Evolutionary conservation across 1,140 invertebrate genomes (phyloP).

Genomic region (Neodiprion lecontei): DNA sequence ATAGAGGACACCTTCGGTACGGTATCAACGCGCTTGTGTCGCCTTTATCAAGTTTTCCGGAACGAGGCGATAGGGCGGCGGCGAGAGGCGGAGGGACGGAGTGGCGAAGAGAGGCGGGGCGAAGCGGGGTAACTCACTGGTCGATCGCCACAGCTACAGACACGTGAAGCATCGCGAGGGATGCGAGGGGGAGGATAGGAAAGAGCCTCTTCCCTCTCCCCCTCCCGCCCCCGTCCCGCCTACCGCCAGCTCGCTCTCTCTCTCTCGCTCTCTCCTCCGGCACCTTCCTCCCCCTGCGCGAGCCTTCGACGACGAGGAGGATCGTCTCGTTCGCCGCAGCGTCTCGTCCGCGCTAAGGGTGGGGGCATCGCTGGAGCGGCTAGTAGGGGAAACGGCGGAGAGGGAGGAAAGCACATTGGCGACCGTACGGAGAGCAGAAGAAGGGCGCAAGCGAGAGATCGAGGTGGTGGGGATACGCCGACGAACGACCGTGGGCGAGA

Average conservation of each 20-base stretch:
- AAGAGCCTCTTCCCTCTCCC: constrained; percentile 15
- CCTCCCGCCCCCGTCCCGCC: constrained; percentile 7
- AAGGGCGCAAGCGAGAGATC: constrained; percentile 11
- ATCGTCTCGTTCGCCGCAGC: background rate
- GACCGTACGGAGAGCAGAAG: constrained; percentile 6
- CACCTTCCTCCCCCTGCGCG: background rate
- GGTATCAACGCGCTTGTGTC: constrained; percentile 10
- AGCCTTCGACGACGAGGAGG: background rate
- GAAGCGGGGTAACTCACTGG: constrained; percentile 5
- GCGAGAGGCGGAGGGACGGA: constrained; percentile 13
- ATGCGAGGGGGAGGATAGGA: constrained; percentile 21
- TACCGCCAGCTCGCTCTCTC: constrained; percentile 7
- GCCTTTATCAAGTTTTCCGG: constrained; percentile 27
- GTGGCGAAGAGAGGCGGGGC: constrained; percentile 11
- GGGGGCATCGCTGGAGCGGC: background rate
- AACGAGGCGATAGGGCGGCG: constrained; percentile 18
- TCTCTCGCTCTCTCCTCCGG: constrained; percentile 8
- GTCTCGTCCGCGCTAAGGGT: background rate
- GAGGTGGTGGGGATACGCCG: background rate
- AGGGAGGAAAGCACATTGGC: background rate
- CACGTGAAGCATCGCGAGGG: constrained; percentile 15
- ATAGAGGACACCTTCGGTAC: constrained; percentile 8
- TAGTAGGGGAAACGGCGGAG: background rate
- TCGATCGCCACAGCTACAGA: background rate
- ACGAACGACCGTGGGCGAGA: background rate